Conservation (phyloP, 2,888 invertebrate genomes). For the Gymnosoma rotundatum region DNA sequence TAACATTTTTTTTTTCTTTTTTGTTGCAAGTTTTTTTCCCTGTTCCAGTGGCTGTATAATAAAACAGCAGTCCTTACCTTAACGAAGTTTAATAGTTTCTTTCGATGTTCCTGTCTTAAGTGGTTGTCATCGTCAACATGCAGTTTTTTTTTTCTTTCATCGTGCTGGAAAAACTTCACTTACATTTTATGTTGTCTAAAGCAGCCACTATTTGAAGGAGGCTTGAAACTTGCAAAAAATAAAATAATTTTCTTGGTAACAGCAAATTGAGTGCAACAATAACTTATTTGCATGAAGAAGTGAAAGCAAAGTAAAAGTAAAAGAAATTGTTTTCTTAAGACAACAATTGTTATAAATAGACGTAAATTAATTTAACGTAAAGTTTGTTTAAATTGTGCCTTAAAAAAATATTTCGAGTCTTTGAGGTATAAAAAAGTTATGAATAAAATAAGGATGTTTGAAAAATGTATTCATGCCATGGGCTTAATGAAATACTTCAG, state of each 20-base stretch:
- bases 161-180: conserved; percentile 19
- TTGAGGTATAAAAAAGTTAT: background rate
- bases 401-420: background rate
- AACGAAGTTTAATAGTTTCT: conserved; percentile 35
- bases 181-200: conserved; percentile 41
- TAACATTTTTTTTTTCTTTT: conserved; percentile 26
- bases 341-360: conserved; percentile 65
- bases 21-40: conserved; percentile 17
- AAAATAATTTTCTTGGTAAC: conserved; percentile 15
- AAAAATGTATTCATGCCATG: background rate
- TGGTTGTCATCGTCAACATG: conserved; percentile 61
- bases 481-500: background rate
- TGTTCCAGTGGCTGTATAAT: background rate
- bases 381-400: conserved; percentile 35
- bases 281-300: conserved; percentile 55
- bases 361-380: conserved; percentile 64
- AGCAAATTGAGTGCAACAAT: conserved; percentile 67
- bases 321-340: conserved; percentile 50
- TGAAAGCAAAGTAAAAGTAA: conserved; percentile 10
- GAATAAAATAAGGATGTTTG: background rate
- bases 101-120: conserved; percentile 50
- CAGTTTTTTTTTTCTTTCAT: conserved; percentile 18
- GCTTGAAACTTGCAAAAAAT: background rate
- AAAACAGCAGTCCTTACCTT: conserved; percentile 9
- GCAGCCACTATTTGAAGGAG: conserved; percentile 44